These are phyloP conservation scores for Flexamia atlantica DNA, from an alignment of 2,888 invertebrate species.

Conservation along the genomic window DNA sequence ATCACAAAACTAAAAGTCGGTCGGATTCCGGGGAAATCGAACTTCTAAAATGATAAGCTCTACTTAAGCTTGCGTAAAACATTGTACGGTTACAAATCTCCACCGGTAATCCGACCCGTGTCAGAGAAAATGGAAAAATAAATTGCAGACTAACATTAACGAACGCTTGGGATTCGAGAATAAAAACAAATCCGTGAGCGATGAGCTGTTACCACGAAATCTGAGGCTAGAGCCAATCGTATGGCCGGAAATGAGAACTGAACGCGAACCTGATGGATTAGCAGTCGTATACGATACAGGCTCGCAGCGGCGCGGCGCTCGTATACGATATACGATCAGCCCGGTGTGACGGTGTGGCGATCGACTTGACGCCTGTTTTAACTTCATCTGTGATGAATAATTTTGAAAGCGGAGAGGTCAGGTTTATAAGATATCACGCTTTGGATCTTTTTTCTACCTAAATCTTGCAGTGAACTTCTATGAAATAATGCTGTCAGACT, in stretches of 20 bases:
- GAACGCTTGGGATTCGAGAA: slow-evolving; percentile 26
- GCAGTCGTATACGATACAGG: slow-evolving; percentile 18
- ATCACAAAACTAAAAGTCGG: no score
- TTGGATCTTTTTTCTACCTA: no score
- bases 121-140: slow-evolving; percentile 55
- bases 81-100: slow-evolving; percentile 27
- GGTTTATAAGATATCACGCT: no score
- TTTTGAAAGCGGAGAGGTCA: no score
- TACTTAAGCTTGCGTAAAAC: slow-evolving; percentile 29
- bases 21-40: background rate
- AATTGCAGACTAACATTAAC: slow-evolving; percentile 52
- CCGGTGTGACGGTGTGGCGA: no score
- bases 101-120: slow-evolving; percentile 22
- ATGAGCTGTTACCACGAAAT: slow-evolving; percentile 49
- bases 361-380: no score
- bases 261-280: slow-evolving; percentile 35
- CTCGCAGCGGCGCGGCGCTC: background rate
- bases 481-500: no score
- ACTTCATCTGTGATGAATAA: no score
- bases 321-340: no score
- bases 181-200: slow-evolving; percentile 42
- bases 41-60: slow-evolving; percentile 1
- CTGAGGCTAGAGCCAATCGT: slow-evolving; percentile 35
- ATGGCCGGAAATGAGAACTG: slow-evolving; percentile 24
- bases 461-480: no score